Evolutionary conservation across 2,888 invertebrate genomes (phyloP).

Genomic region (Ochropacha duplaris): DNA sequence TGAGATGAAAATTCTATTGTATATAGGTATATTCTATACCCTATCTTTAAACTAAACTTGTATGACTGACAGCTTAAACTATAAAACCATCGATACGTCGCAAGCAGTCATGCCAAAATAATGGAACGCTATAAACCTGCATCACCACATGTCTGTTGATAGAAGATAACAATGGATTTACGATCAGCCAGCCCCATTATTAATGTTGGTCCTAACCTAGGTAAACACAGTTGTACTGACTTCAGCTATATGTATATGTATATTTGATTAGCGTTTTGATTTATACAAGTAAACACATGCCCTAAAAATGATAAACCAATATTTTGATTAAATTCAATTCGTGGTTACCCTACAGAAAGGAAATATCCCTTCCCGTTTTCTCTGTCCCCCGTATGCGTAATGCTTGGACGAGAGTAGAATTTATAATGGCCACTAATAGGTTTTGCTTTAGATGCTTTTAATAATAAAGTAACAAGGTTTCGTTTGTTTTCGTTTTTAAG

Average conservation of each 20-base stretch:
- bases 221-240: background rate
- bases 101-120: background rate
- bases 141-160: background rate
- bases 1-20: too few species aligned
- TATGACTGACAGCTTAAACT: too few species aligned
- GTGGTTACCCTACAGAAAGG: conserved; percentile 19
- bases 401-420: conserved; percentile 28
- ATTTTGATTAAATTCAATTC: background rate
- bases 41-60: too few species aligned
- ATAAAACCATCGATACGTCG: background rate
- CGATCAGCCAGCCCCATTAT: too few species aligned
- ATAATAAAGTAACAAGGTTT: conserved; percentile 7
- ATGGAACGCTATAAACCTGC: background rate
- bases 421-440: conserved; percentile 32
- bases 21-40: too few species aligned
- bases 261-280: too few species aligned
- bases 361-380: conserved; percentile 25
- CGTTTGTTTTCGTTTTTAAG: background rate
- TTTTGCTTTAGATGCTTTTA: conserved; percentile 27
- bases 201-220: too few species aligned
- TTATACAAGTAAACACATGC: too few species aligned
- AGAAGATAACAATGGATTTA: background rate
- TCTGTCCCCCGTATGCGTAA: conserved; percentile 20
- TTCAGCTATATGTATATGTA: too few species aligned
- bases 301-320: background rate